Base-by-base conservation (phyloP, 1,140 invertebrate genomes). In the Mercenaria mercenaria region DNA sequence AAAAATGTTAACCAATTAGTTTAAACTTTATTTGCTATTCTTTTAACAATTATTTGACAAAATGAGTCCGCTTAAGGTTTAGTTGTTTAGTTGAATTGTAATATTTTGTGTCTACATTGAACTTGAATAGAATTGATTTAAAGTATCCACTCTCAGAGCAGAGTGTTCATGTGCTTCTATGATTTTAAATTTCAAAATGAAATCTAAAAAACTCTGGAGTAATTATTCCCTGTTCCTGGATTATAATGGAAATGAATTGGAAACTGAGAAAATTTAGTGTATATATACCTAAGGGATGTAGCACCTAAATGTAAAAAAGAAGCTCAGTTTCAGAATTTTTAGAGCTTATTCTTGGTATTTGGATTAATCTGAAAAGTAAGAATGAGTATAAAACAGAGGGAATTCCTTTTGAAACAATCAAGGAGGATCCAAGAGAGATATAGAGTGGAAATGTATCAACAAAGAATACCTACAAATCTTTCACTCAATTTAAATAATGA, bases 371-470 rank as follows among this genome's bases (percentile, higher is more conserved):
- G 4, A 23, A 59, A 59, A 59, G 15, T 3, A 64, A 26, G 10
- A 4, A 64, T 64, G 59, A 64, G n/a, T 29, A 4, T 8, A 6
- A 64, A 8, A 64, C 59, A 26, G 1, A 1, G 59, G 26, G n/a
- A 56, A 56, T 4, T 13, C n/a, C 6, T 20, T 20, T 20, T 56
- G 20, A 56, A 56, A 20, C 15, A 23, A 23, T 3, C n/a, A 20
- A 56, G 20, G 52, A 23, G 15, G 15, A 20, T 56, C 8, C 20
- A 13, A 64, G 26, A 64, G 0, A 64, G 26, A 29, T 64, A 64
- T n/a, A 29, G 26, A 41, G 83, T 85, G 15, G 67, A 85, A 56
- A 85, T 18, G 4, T 85, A 85, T 85, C 15, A 74, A 26, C 83
- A 34, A 37, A 85, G 23, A 76, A 85, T 89, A 37, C 77, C 77